Base-by-base conservation (phyloP, 2,113 vertebrate species). In the Clarias magur region DNA sequence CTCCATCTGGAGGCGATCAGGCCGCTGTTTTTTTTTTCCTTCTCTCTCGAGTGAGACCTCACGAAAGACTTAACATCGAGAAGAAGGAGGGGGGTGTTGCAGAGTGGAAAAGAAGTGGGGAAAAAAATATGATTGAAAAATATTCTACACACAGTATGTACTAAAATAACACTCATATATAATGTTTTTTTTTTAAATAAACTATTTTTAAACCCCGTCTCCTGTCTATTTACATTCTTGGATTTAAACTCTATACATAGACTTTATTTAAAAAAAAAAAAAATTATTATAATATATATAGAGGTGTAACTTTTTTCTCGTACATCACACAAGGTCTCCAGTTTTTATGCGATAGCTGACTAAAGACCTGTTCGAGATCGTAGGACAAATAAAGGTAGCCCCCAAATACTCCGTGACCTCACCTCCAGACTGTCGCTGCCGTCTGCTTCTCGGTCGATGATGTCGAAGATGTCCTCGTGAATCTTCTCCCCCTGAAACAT, bases 351-450 rank as follows among this genome's bases (percentile, higher is more conserved):
- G 3, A 42, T 6, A 42, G 3, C 42, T 42, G 4, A 42, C 42
- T 42, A 42, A 42, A 42, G 4, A 2, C 42, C 42, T 42, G 42
- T 42, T 42, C 6, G 4, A 42, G 42, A 42, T 42, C 42, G 34
- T 38, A 38, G 34, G 34, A 38, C 34, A 38, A 38, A 38, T 38
- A 38, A 38, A 3, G 34, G 34, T 38, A 38, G n/a, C n/a, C n/a
- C n/a, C n/a, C n/a, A n/a, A n/a, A 30, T 6, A 17, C 17, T 9
- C 16, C 0, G 17, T 25, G 9, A 53, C 25, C 96, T 95, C 93
- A 96, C 98, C 96, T 99, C 98, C 91, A 99, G 93, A 88, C 98
- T 99, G 96, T 99, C 98, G 12, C 98, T 99, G 56, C 98, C 98
- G 89, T 99, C 98, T 85, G 98, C 98, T 86, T 99, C 98, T 90